Evolutionary conservation across 2,113 vertebrate genomes (phyloP).

Genomic region (Notechis scutatus): DNA sequence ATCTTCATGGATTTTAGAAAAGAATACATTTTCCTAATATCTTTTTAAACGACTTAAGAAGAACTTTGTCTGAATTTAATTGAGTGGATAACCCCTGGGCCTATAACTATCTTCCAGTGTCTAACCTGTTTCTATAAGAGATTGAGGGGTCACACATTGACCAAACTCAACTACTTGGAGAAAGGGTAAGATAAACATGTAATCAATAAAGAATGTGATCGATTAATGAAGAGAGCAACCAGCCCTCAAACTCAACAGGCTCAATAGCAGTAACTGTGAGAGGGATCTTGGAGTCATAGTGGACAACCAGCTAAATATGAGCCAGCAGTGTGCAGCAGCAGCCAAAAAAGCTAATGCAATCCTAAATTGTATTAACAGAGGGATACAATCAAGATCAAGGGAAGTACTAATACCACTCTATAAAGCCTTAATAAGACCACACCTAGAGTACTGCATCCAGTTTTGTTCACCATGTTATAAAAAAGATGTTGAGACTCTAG

Average conservation of each 20-base stretch:
- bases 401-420: no score
- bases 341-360: no score
- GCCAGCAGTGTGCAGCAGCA: no score
- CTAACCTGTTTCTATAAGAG: neutral
- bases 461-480: no score
- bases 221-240: neutral
- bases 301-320: no score
- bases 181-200: slow-evolving; percentile 27
- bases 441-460: no score
- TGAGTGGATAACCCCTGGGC: neutral
- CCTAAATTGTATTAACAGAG: no score
- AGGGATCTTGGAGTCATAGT: no score
- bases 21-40: neutral
- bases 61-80: neutral
- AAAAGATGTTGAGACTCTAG: no score
- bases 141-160: neutral
- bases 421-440: no score
- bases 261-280: no score
- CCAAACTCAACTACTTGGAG: neutral
- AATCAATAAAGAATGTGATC: neutral
- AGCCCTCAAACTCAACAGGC: neutral
- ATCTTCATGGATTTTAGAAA: neutral
- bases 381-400: no score
- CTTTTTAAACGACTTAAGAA: neutral
- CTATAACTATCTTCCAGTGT: neutral